phyloP scores from a whole-genome alignment of 2,888 invertebrate genomes.

The Drosophila nr. fundita region DNA sequence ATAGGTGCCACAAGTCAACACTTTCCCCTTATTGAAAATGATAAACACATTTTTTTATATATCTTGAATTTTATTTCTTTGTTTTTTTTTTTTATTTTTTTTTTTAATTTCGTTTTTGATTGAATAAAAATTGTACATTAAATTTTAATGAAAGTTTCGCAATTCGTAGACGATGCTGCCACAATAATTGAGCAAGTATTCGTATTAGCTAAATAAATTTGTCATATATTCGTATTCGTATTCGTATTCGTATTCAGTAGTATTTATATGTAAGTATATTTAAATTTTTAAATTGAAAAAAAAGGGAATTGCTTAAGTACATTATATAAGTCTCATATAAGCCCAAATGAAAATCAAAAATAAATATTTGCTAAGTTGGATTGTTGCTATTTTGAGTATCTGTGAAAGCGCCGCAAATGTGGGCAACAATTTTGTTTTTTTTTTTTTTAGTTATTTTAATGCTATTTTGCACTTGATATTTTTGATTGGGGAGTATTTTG shows the following conservation, averaged over 20 bases:
- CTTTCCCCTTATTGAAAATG: not conserved
- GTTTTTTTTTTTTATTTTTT: constrained; percentile 25
- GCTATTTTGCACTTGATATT: not conserved
- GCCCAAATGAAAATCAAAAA: constrained; percentile 20
- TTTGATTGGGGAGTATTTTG: not conserved
- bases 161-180: constrained; percentile 45
- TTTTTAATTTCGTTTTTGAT: constrained; percentile 33
- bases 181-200: constrained; percentile 58
- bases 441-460: not conserved
- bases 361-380: constrained; percentile 22
- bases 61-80: constrained; percentile 9
- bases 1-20: not conserved
- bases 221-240: constrained; percentile 28
- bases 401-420: constrained; percentile 40
- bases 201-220: constrained; percentile 42
- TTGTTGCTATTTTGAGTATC: constrained; percentile 36
- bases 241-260: constrained; percentile 19
- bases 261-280: constrained; percentile 23
- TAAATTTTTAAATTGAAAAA: constrained; percentile 29
- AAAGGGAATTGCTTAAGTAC: constrained; percentile 48
- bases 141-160: constrained; percentile 58
- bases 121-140: constrained; percentile 74
- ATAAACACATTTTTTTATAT: not conserved
- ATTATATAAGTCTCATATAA: constrained; percentile 38
- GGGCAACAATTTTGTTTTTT: constrained; percentile 43